phyloP scores from a whole-genome alignment of 2,888 invertebrate species.

The Drosophila conformis region DNA sequence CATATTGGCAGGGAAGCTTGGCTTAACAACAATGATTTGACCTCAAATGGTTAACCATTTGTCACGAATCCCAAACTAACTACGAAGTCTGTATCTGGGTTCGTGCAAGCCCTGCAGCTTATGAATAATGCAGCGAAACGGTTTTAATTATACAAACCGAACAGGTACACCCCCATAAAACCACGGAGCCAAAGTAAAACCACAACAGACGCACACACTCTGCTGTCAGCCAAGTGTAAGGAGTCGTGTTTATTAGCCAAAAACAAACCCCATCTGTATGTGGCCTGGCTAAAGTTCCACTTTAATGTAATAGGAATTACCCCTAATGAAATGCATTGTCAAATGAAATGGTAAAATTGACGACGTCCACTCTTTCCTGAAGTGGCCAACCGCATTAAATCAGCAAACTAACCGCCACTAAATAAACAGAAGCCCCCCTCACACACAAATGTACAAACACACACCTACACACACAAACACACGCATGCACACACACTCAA shows the following conservation, averaged over 20 bases:
- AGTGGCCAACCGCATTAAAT: constrained; percentile 77
- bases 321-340: constrained; percentile 81
- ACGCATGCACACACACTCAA: neutral
- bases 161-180: constrained; percentile 35
- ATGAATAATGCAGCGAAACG: constrained; percentile 68
- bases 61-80: constrained; percentile 30
- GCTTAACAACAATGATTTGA: constrained; percentile 22
- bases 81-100: constrained; percentile 2
- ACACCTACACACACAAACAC: constrained; percentile 14
- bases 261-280: constrained; percentile 55
- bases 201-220: constrained; percentile 32
- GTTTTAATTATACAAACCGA: constrained; percentile 73
- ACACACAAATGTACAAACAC: constrained; percentile 17
- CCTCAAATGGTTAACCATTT: constrained; percentile 43
- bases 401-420: constrained; percentile 80
- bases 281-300: constrained; percentile 46
- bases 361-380: constrained; percentile 76
- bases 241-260: constrained; percentile 72
- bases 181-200: constrained; percentile 2
- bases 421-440: constrained; percentile 57
- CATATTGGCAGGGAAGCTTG: constrained; percentile 27
- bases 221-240: constrained; percentile 72
- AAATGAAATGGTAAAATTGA: constrained; percentile 82
- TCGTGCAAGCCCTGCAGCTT: constrained; percentile 29
- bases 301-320: constrained; percentile 72